Percentiles rank a stretch among this genome's conserved stretches.
These are phyloP conservation scores for Deilephila porcellus DNA, from an alignment of 2,888 invertebrate species.

Conservation along the genomic window DNA sequence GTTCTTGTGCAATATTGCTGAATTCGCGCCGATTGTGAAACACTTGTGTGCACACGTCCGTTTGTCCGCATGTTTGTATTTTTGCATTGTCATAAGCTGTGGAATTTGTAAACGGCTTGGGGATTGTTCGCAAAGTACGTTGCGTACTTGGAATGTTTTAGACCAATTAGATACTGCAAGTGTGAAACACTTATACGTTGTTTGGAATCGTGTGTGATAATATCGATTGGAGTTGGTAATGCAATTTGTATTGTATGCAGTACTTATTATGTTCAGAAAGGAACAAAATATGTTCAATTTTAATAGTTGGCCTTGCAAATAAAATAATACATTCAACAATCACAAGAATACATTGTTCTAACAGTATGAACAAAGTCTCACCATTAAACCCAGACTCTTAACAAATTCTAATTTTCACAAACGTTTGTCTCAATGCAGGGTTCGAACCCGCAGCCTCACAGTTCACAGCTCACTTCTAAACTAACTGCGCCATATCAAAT, in stretches of 20 bases:
- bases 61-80: constrained; percentile 61
- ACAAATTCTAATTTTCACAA: too few relatives aligned
- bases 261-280: background rate
- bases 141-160: constrained; percentile 26
- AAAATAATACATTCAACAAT: too few relatives aligned
- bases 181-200: background rate
- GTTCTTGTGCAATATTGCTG: constrained; percentile 77
- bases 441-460: too few relatives aligned
- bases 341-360: too few relatives aligned
- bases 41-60: constrained; percentile 66
- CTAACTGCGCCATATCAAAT: too few relatives aligned
- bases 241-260: background rate
- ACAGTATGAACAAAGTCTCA: too few relatives aligned
- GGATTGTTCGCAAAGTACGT: constrained; percentile 34
- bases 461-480: too few relatives aligned
- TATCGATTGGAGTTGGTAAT: background rate
- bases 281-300: background rate
- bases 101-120: constrained; percentile 54
- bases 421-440: too few relatives aligned
- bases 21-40: constrained; percentile 76
- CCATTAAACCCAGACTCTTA: too few relatives aligned
- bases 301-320: too few relatives aligned
- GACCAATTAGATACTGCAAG: constrained; percentile 20
- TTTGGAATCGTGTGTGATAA: background rate
- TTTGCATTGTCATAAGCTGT: constrained; percentile 63